Evolutionary conservation across 2,888 invertebrate species (phyloP), one percentile per base, ranked within the genome.

Genomic region (Zygogramma bicolorata): DNA sequence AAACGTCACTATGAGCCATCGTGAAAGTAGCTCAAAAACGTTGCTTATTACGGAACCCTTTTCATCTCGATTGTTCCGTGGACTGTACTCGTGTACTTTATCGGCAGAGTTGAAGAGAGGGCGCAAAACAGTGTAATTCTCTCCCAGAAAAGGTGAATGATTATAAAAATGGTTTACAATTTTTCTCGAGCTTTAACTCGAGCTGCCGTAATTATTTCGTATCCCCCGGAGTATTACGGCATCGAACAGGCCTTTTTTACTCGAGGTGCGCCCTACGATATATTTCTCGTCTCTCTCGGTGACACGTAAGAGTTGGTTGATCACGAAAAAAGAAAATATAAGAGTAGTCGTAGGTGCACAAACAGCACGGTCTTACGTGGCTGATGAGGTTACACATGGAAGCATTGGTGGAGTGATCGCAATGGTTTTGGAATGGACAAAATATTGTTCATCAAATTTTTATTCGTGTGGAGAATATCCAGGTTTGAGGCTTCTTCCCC

Each of bases 181-280:
- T 86, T 86, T 86, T 86, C 85, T 85, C 85, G 84, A 86, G 84
- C 85, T 85, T 85, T 86, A 85, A 85, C 84, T 85, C 84, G 85
- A 85, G 85, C 84, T 81, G 77, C 62, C 84, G 84, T 86, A 86
- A 86, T 86, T 86, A 86, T 86, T 86, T 85, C 84, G 80, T 84
- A 82, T 82, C 84, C 83, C 83, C 84, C 76, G 75, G 80, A 80
- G 46, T 46, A 22, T 22, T 82, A 82, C 81, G 82, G 81, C 83
- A 80, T 77, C 72, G 53, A 58, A 75, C 76, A 71, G 71, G 68
- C 66, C 65, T 49, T 62, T 25, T 63, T 57, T 31, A 53, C n/a
- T 29, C 60, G 40, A 25, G 7, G 13, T 22, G 10, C n/a, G 8
- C 13, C 25, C 5, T 53, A n/a, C n/a, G n/a, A n/a, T n/a, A n/a